Percentiles rank a stretch among this genome's conserved stretches.
These are phyloP conservation scores for Lacanobia oleracea DNA, from an alignment of 2,888 invertebrate species.

Conservation along the genomic window DNA sequence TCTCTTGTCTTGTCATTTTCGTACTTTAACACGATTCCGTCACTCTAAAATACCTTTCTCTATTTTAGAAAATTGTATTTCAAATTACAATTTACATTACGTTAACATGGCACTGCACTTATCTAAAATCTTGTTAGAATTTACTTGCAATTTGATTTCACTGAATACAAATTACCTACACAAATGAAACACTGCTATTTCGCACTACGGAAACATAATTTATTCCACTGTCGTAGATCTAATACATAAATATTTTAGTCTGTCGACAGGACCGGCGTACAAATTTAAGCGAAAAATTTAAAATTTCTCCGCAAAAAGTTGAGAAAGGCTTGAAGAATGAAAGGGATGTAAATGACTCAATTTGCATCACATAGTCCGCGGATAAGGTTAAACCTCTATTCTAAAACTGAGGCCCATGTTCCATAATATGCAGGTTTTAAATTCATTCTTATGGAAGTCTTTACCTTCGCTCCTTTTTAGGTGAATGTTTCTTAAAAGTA, in stretches of 20 bases:
- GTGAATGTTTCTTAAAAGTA: neutral
- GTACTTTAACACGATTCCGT: neutral
- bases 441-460: constrained; percentile 10
- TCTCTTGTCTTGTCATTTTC: neutral
- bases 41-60: neutral
- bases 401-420: constrained; percentile 27
- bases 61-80: neutral
- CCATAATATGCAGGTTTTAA: constrained; percentile 10
- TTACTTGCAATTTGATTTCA: neutral
- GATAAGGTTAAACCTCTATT: constrained; percentile 48
- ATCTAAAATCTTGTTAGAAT: neutral
- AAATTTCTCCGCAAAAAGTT: constrained; percentile 59
- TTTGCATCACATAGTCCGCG: constrained; percentile 80
- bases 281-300: constrained; percentile 45
- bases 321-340: constrained; percentile 70
- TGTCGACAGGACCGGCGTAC: constrained; percentile 20
- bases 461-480: constrained; percentile 1
- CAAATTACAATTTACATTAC: constrained; percentile 7
- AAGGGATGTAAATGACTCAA: constrained; percentile 83
- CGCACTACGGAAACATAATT: constrained; percentile 29
- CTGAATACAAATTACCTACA: neutral
- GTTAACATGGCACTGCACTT: neutral
- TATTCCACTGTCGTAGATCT: constrained; percentile 39
- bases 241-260: constrained; percentile 46
- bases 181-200: constrained; percentile 14